These are phyloP conservation scores for Cistogaster globosa DNA, from an alignment of 2,888 invertebrate species.

Conservation along the genomic window DNA sequence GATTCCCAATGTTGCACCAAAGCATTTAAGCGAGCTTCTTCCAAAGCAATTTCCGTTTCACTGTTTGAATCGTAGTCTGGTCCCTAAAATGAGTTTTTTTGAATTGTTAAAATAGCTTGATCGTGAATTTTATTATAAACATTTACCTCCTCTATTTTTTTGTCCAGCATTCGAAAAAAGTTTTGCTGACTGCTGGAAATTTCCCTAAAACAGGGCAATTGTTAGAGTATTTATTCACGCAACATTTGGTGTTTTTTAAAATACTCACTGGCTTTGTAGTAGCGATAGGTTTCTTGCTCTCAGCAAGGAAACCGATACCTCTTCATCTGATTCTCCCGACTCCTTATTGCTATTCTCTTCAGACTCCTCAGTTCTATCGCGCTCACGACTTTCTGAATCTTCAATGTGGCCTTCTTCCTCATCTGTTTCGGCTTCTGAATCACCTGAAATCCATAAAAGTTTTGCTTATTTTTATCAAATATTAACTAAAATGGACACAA, in stretches of 20 bases:
- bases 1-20: slow-evolving; percentile 91
- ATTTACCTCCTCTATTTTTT: slow-evolving; percentile 93
- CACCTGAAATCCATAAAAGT: slow-evolving; percentile 75
- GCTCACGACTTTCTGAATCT: slow-evolving; percentile 80
- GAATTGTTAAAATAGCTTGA: neutral
- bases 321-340: slow-evolving; percentile 81
- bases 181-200: slow-evolving; percentile 94
- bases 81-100: slow-evolving; percentile 84
- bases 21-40: slow-evolving; percentile 87
- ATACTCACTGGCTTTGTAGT: slow-evolving; percentile 84
- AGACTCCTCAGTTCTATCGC: slow-evolving; percentile 81
- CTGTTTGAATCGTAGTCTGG: slow-evolving; percentile 91
- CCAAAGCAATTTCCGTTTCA: slow-evolving; percentile 89
- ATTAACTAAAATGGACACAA: too few relatives aligned
- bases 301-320: slow-evolving; percentile 82
- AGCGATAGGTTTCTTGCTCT: slow-evolving; percentile 84
- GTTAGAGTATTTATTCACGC: slow-evolving; percentile 52
- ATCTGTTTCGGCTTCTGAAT: slow-evolving; percentile 83
- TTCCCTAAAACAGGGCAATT: slow-evolving; percentile 86
- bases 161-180: slow-evolving; percentile 96
- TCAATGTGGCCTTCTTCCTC: slow-evolving; percentile 83
- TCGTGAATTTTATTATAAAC: neutral
- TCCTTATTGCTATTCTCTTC: slow-evolving; percentile 82
- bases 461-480: neutral
- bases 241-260: neutral